Conservation (phyloP, 2,797 vertebrate species). For the Chelon labrosus region DNA sequence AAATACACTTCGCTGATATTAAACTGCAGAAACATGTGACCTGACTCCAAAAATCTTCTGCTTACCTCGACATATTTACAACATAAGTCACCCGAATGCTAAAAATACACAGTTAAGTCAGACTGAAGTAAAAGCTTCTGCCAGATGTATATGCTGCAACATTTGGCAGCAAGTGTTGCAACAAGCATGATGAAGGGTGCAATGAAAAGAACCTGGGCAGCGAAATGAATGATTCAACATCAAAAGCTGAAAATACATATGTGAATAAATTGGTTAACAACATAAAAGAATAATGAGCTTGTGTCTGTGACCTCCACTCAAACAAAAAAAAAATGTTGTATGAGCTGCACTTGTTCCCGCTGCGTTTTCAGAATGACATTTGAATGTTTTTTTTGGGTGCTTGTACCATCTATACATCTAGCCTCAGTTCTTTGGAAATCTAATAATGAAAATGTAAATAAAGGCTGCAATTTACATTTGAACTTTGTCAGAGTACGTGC, state of each 20-base stretch:
- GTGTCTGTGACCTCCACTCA: not conserved
- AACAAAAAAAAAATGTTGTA: not conserved
- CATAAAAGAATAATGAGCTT: not conserved
- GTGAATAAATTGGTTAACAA: not conserved
- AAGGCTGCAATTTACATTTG: conserved; percentile 7
- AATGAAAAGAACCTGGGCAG: not conserved
- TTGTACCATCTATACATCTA: not conserved
- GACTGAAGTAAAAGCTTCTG: not conserved
- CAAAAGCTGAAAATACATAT: not conserved
- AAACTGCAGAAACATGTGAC: too few relatives aligned
- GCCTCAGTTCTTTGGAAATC: not conserved
- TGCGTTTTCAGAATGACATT: not conserved
- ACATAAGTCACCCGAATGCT: not conserved
- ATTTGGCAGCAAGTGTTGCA: not conserved
- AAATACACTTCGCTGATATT: too few relatives aligned
- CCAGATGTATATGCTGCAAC: conserved; percentile 4
- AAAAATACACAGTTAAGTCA: not conserved
- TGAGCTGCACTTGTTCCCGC: not conserved
- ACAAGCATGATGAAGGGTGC: not conserved
- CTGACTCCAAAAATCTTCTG: not conserved
- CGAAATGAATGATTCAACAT: not conserved
- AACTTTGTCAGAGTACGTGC: not conserved
- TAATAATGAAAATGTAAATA: not conserved
- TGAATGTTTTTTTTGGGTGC: not conserved
- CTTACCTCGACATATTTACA: conserved; percentile 4